These are phyloP conservation scores for Agriopis aurantiaria DNA, from an alignment of 2,888 invertebrate genomes.

Conservation along the genomic window DNA sequence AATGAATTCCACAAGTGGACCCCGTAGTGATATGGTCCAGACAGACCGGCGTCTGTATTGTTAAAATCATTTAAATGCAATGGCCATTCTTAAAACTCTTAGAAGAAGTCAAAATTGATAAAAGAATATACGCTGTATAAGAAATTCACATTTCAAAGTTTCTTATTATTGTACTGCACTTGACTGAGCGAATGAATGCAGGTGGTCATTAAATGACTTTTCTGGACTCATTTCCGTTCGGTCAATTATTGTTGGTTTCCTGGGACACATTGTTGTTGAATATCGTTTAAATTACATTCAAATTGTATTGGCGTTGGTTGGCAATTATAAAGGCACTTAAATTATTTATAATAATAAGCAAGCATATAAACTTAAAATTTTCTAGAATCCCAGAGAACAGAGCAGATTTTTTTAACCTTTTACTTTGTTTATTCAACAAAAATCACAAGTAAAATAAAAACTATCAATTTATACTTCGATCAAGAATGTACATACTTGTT, in stretches of 20 bases:
- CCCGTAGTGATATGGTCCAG: slow-evolving; percentile 64
- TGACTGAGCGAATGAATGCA: slow-evolving; percentile 49
- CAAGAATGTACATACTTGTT: too few species aligned
- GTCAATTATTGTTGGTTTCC: slow-evolving; percentile 31
- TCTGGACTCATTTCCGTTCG: slow-evolving; percentile 76
- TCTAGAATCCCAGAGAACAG: too few species aligned
- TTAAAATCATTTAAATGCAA: slow-evolving; percentile 64
- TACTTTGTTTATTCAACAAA: too few species aligned
- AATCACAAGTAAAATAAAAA: too few species aligned
- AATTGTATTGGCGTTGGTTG: background rate
- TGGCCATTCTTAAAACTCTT: slow-evolving; percentile 56
- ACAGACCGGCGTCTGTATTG: slow-evolving; percentile 68
- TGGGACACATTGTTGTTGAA: slow-evolving; percentile 18
- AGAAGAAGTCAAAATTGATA: slow-evolving; percentile 18
- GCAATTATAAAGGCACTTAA: background rate
- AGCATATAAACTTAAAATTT: too few species aligned
- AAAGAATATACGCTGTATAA: slow-evolving; percentile 4
- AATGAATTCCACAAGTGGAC: slow-evolving; percentile 68
- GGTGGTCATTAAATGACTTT: slow-evolving; percentile 79
- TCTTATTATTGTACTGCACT: slow-evolving; percentile 3
- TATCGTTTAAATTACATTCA: slow-evolving; percentile 16
- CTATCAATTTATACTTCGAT: too few species aligned
- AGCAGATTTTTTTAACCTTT: too few species aligned
- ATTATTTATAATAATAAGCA: too few species aligned
- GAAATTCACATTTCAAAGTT: slow-evolving; percentile 17